A percentile compares a stretch with the other conserved stretches of the same genome.
Conservation (phyloP, 2,113 vertebrate species). For the Nicator chloris region DNA sequence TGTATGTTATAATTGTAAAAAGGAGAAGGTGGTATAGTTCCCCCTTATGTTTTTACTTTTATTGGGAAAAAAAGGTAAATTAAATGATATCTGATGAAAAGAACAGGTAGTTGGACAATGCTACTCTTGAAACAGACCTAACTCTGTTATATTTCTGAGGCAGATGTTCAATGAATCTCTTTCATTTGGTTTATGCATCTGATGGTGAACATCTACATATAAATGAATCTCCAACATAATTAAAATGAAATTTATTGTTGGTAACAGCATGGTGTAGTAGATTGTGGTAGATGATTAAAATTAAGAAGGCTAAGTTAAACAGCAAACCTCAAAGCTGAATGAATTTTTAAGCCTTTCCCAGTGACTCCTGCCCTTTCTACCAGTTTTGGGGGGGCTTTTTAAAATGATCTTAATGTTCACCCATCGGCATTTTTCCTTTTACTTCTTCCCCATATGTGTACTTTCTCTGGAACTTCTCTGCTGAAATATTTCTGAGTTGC, state of each 20-base stretch:
- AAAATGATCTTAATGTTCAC: not conserved
- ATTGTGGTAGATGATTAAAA: not conserved
- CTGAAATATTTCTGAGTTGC: not conserved
- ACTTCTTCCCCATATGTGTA: not conserved
- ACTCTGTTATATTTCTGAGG: not conserved
- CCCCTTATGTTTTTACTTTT: not conserved
- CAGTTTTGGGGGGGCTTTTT: not conserved
- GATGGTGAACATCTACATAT: slow-evolving; percentile 5
- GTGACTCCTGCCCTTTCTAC: not conserved
- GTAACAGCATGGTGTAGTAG: not conserved
- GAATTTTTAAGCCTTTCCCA: not conserved
- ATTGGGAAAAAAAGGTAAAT: not conserved
- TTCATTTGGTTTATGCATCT: not conserved
- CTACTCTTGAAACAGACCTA: not conserved
- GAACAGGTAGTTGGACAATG: not conserved
- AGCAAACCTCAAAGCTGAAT: not conserved
- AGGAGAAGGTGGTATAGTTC: not conserved
- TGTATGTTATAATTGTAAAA: not conserved
- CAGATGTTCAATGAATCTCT: slow-evolving; percentile 22
- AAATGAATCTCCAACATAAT: slow-evolving; percentile 27
- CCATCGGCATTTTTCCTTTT: not conserved
- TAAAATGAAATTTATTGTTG: slow-evolving; percentile 12
- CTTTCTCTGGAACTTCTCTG: not conserved
- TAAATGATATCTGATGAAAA: not conserved
- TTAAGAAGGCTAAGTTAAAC: not conserved